Percentiles rank a stretch among this genome's conserved stretches.
Evolutionary conservation across 2,888 invertebrate species (phyloP).

Genomic region (Aphidoletes aphidimyza): DNA sequence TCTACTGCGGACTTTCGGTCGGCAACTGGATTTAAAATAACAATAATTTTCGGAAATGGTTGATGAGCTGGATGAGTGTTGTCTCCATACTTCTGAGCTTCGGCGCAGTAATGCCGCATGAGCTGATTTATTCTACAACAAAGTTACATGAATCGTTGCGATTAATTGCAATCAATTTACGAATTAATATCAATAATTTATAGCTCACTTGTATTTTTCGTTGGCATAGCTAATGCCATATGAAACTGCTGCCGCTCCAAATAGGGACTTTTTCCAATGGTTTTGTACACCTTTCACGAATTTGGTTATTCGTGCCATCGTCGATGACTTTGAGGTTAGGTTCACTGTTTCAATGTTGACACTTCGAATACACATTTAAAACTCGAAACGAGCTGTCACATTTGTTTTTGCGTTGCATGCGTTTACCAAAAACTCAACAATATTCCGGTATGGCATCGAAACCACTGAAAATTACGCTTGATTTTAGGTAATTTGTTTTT

Average conservation of each 20-base stretch:
- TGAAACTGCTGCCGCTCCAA: conserved; percentile 73
- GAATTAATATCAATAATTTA: not conserved
- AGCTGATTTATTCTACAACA: conserved; percentile 76
- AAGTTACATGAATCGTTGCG: conserved; percentile 55
- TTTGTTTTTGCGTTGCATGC: not conserved
- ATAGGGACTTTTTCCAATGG: conserved; percentile 90
- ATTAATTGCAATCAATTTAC: not conserved
- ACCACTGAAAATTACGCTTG: conserved; percentile 61
- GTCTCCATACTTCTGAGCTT: conserved; percentile 79
- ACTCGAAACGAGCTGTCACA: not conserved
- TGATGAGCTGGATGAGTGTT: conserved; percentile 69
- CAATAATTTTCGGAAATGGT: conserved; percentile 80
- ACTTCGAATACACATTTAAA: not conserved
- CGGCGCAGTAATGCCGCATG: conserved; percentile 83
- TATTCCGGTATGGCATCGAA: conserved; percentile 56
- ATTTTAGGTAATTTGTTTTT: conserved; percentile 61
- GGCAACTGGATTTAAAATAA: conserved; percentile 91
- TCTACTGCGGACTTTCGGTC: conserved; percentile 77
- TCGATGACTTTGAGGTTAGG: not conserved
- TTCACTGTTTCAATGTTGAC: not conserved
- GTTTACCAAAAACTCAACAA: not conserved
- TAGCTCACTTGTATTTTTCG: conserved; percentile 79
- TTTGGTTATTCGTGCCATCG: conserved; percentile 54
- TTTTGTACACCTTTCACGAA: conserved; percentile 57
- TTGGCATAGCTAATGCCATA: conserved; percentile 78